Conservation (phyloP, 1,140 invertebrate genomes). For the Hylaeus anthracinus region DNA sequence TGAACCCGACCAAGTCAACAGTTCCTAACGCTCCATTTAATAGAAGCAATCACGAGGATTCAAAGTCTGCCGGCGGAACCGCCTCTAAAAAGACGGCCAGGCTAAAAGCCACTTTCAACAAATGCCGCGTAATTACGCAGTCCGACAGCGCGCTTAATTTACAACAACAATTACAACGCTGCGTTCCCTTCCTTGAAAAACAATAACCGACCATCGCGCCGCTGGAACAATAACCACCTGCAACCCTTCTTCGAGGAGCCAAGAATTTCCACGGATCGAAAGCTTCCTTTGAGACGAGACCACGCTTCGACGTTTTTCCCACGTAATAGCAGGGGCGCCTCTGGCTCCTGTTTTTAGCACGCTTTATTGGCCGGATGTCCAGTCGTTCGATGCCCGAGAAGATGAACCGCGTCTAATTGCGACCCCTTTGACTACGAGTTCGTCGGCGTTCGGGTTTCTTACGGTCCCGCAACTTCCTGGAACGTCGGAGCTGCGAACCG, state of each 20-base stretch:
- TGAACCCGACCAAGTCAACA: too few relatives aligned
- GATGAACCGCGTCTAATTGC: background rate
- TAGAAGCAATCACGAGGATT: background rate
- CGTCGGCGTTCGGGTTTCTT: background rate
- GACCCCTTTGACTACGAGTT: background rate
- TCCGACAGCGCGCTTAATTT: conserved; percentile 10
- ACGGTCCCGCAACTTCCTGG: background rate
- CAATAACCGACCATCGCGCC: background rate
- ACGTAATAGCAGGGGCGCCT: background rate
- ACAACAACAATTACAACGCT: conserved; percentile 22
- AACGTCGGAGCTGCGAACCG: too few relatives aligned
- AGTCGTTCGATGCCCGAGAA: background rate
- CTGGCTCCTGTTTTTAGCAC: conserved; percentile 19
- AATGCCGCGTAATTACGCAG: conserved; percentile 7
- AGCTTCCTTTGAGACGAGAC: background rate
- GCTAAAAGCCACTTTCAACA: background rate
- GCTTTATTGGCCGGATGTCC: conserved; percentile 44
- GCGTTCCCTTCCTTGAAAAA: conserved; percentile 12
- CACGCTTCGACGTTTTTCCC: conserved; percentile 1
- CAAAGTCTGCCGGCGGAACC: background rate
- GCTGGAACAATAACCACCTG: conserved; percentile 1
- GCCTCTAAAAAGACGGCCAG: background rate
- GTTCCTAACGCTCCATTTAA: background rate
- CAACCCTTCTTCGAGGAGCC: background rate
- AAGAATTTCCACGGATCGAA: conserved; percentile 6